Evolutionary conservation across 2,888 invertebrate species (phyloP).

Genomic region (Anaspis maculata): DNA sequence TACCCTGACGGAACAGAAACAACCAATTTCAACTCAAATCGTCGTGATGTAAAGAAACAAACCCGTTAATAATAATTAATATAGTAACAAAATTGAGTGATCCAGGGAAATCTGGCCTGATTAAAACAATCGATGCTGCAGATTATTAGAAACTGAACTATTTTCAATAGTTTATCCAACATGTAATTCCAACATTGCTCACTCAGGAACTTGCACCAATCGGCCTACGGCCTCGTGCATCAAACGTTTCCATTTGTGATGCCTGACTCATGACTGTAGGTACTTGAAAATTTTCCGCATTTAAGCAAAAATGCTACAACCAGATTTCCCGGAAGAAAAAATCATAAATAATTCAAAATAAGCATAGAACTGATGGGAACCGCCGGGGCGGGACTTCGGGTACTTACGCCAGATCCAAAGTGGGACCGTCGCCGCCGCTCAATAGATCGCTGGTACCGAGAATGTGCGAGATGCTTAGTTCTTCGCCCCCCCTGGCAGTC

Average conservation of each 20-base stretch:
- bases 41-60: slow-evolving; percentile 2
- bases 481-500: slow-evolving; percentile 67
- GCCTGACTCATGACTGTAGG: no score
- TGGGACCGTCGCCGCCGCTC: slow-evolving; percentile 63
- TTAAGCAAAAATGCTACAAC: no score
- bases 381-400: slow-evolving; percentile 3
- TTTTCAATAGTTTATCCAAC: no score
- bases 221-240: no score
- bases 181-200: no score
- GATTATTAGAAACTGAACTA: no score
- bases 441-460: slow-evolving; percentile 76
- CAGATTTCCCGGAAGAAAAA: no score
- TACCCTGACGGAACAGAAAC: slow-evolving; percentile 45
- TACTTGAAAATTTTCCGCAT: not conserved
- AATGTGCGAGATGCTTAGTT: slow-evolving; percentile 77
- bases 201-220: no score
- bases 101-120: not conserved
- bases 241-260: no score
- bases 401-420: slow-evolving; percentile 62
- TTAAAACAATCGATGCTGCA: no score
- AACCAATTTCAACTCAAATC: slow-evolving; percentile 11
- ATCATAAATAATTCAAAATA: no score
- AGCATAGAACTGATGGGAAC: no score
- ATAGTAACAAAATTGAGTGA: slow-evolving; percentile 10
- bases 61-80: slow-evolving; percentile 10